Base-by-base conservation (phyloP, 2,888 invertebrate genomes). In the Cheilosia vulpina region DNA sequence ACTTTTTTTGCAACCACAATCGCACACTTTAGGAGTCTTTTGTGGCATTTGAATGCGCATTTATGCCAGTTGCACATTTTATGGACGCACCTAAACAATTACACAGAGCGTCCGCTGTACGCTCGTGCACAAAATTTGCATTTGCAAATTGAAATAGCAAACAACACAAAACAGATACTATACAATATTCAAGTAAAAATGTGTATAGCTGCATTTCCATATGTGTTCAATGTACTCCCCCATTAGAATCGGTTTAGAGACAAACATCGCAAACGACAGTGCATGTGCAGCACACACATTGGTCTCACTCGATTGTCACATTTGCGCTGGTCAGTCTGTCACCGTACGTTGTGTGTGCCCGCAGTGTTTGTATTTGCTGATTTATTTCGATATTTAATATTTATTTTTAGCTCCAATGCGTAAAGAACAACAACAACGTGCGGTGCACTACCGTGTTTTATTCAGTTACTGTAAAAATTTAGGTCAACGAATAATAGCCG, bases 321-420 rank as follows among this genome's bases (percentile, higher is more conserved):
- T 58, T 72, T 71, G 19, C 31, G 79, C 27, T 83, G 78, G 83
- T 53, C 83, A 63, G 79, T 68, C 55, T 41, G 73, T 79, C 82
- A 82, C 43, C 31, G 19, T 60, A 27, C 43, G 45, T 27, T 9
- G 41, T 31, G 17, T 43, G 21, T 52, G 45, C 41, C 52, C 41
- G 75, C 21, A 24, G 55, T 77, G 68, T 76, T 85, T 81, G 69
- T 75, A 69, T 76, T 85, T 81, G 76, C 76, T 85, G 85, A 85
- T 85, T 85, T 85, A 85, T 85, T 85, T 85, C 80, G 81, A 85
- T 81, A 81, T 76, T 77, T 81, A 76, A 71, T 76, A 76, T 84
- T 84, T 84, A 80, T 80, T 84, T 84, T 84, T 80, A 76, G 63
- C 71, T 76, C 72, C 55, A 71, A 71, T 85, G 85, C 85, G 85